A percentile compares a stretch with the other conserved stretches of the same genome.
Conservation (phyloP, 2,888 invertebrate species). For the Lymantria dispar region DNA sequence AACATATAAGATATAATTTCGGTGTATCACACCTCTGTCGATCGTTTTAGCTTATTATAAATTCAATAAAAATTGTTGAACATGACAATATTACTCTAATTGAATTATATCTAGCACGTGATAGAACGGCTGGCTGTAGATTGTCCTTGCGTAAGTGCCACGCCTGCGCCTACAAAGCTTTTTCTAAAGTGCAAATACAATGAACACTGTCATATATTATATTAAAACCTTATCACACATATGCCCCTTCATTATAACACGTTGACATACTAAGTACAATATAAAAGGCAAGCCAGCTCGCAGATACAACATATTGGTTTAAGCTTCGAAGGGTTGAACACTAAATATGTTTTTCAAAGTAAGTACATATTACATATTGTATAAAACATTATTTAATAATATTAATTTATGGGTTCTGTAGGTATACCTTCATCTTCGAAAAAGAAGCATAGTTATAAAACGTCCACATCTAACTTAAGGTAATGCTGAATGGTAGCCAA, state of each 20-base stretch:
- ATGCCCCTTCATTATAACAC: constrained; percentile 41
- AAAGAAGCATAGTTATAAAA: too few species aligned
- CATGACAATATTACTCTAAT: too few species aligned
- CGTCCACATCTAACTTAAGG: too few species aligned
- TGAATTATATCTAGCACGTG: neutral
- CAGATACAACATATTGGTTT: constrained; percentile 47
- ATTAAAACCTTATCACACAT: constrained; percentile 48
- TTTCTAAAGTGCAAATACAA: constrained; percentile 39
- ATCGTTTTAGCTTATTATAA: too few species aligned
- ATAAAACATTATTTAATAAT: too few species aligned
- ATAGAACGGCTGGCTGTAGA: neutral
- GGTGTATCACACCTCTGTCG: too few species aligned
- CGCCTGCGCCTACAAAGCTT: constrained; percentile 23
- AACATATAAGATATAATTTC: too few species aligned
- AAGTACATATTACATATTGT: constrained; percentile 27
- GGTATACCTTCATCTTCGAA: too few species aligned
- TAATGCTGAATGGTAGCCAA: too few species aligned
- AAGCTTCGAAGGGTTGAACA: constrained; percentile 51
- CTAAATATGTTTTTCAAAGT: constrained; percentile 68
- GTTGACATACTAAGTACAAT: constrained; percentile 43
- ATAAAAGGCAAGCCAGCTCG: constrained; percentile 59
- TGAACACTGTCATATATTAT: constrained; percentile 42
- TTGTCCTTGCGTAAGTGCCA: constrained; percentile 36
- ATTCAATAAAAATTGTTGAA: too few species aligned
- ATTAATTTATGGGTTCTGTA: too few species aligned